Percentiles rank a stretch among this genome's conserved stretches.
Conservation (phyloP, 2,888 invertebrate genomes). For the Nezara viridula region DNA sequence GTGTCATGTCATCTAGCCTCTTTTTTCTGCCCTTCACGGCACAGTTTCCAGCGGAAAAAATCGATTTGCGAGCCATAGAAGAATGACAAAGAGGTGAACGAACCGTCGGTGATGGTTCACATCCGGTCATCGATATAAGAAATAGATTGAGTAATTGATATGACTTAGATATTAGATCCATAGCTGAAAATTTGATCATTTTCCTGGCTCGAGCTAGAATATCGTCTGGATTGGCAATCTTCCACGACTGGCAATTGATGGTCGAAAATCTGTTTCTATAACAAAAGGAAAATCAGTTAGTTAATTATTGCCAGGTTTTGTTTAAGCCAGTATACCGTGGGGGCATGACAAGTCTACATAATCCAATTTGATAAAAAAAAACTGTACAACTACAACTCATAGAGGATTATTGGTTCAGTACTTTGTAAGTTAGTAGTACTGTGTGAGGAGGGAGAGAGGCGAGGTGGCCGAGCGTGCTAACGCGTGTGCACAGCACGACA, state of each 20-base stretch:
- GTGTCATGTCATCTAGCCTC: constrained; percentile 21
- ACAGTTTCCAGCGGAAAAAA: constrained; percentile 3
- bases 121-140: not conserved
- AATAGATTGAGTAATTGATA: too few relatives aligned
- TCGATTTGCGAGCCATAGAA: not conserved
- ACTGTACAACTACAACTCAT: too few relatives aligned
- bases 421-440: too few relatives aligned
- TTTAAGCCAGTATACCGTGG: too few relatives aligned
- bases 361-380: too few relatives aligned
- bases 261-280: not conserved
- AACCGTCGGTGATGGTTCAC: not conserved
- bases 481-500: too few relatives aligned
- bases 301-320: too few relatives aligned
- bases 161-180: too few relatives aligned
- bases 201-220: not conserved
- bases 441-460: too few relatives aligned
- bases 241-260: not conserved
- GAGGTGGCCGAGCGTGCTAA: too few relatives aligned
- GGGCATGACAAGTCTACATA: too few relatives aligned
- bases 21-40: constrained; percentile 32
- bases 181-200: not conserved
- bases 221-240: not conserved
- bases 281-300: not conserved
- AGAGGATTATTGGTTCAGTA: too few relatives aligned
- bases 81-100: constrained; percentile 29